Base-by-base conservation (phyloP, 1,140 invertebrate species). In the Drosophila equinoxialis region DNA sequence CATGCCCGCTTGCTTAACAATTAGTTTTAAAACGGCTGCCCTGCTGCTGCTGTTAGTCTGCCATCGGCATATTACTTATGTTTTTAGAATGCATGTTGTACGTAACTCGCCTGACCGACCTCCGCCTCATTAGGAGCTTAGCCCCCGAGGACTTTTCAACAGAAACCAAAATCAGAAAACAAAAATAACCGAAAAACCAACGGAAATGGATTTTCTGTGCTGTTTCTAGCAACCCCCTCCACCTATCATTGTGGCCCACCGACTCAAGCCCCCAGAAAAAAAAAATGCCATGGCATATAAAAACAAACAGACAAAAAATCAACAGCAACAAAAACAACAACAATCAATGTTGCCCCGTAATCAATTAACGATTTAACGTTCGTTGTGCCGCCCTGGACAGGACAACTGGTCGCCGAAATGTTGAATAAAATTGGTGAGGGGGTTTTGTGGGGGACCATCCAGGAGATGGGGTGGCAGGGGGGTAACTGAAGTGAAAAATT, bases 361-460 rank as follows among this genome's bases (percentile, higher is more conserved):
- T 87, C 83, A 87, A 87, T 87, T 87, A 87, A 89, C 83, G 83
- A 87, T 87, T 87, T 87, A 87, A 87, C 84, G 80, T 89, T 83
- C 83, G 70, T 67, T 61, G 65, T 65, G 71, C 65, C 62, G 51
- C 77, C 45, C 45, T 74, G 82, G 71, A 58, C 83, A 85, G 82
- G 71, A 64, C 83, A 85, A 74, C 74, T 77, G 67, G 65, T 63
- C 79, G 54, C 30, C 55, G 33, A 59, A 48, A 33, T 59, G 57
- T 59, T 17, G 30, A 17, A 59, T 59, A 59, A 59, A 59, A 26
- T 37, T 33, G 26, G 26, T 30, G 13, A 20, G n/a, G 11, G 48
- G 51, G 42, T 2, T 51, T 23, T 20, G 17, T 8, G 30, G 41
- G 41, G 42, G 59, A 6, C 30, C 30, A 30, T 5, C 30, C 23